Evolutionary conservation across 2,113 vertebrate species (phyloP), one percentile per base, ranked within the genome.

Genomic region (Cyphomyrus plagiostoma): DNA sequence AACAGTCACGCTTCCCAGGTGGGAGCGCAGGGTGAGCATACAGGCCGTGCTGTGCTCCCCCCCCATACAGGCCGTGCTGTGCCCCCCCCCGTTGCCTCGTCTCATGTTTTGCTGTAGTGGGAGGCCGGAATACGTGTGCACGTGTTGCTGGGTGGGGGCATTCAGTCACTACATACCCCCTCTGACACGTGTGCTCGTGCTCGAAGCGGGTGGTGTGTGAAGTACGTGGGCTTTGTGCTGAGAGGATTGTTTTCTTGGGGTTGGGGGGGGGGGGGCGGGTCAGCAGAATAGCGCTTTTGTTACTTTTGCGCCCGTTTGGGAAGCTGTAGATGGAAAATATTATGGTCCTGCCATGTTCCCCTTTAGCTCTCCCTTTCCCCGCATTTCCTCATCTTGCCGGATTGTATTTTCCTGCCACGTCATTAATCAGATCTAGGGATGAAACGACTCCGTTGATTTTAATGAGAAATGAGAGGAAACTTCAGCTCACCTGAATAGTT

Each of bases 251-350:
- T 30, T 83, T 91, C 58, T 56, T 88, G 42, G 0, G 62, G 9
- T 30, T 26, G 62, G 56, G 62, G 11, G 46, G 80, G 83, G 86
- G 19, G 80, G 52, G 17, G 35, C 3, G 9, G 77, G 11, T 19
- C 74, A 19, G 15, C 13, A 91, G 87, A 88, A 88, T 88, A 9
- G 42, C 1, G 23, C 45, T 49, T 74, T 88, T 88, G 87, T 88
- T 45, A 70, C 13, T 45, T 62, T 30, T 6, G 39, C 35, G 62
- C 87, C 80, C 83, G 74, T 89, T 89, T 90, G 86, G 77, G 53
- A 62, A 86, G n/a, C 89, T 88, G 48, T 53, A 56, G 82, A 92
- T 90, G 88, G 83, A 92, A 89, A 92, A 91, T 90, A 86, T 87
- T 82, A 90, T 91, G 88, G 53, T 88, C 90, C 83, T 49, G 46